A percentile compares a stretch with the other conserved stretches of the same genome.
These are phyloP conservation scores for Dasypus novemcinctus DNA, from an alignment of 2,113 vertebrate genomes.

Conservation along the genomic window DNA sequence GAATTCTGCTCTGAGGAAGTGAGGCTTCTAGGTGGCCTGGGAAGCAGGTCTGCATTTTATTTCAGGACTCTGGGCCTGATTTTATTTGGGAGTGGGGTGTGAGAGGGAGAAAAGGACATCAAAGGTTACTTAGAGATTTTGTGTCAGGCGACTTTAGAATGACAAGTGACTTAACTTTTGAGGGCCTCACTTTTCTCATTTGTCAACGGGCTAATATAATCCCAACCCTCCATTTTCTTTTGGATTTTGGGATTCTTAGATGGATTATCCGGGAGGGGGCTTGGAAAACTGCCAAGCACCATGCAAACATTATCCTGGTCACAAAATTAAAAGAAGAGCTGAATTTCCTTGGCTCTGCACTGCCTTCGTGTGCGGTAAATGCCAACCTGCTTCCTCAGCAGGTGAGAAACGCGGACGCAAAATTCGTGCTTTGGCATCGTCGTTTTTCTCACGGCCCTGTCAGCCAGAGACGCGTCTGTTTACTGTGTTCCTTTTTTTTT, in stretches of 20 bases:
- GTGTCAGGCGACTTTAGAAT: background rate
- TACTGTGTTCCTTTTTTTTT: background rate
- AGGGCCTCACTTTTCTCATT: background rate
- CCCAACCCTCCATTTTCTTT: background rate
- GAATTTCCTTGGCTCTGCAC: background rate
- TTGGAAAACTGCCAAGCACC: background rate
- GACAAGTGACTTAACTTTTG: background rate
- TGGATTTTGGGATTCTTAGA: background rate
- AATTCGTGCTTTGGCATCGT: background rate
- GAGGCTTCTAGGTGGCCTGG: background rate
- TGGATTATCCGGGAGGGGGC: background rate
- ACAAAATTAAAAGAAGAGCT: background rate
- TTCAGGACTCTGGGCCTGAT: background rate
- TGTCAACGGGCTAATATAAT: background rate
- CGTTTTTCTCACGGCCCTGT: background rate
- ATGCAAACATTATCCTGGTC: background rate
- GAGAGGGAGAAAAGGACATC: background rate
- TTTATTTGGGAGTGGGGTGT: background rate
- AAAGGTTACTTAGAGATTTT: background rate
- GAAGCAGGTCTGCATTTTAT: background rate
- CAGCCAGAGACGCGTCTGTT: background rate
- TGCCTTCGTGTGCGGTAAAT: background rate
- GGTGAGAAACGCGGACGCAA: fast-evolving
- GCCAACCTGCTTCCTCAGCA: fast-evolving
- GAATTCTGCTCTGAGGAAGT: background rate